Evolutionary conservation across 2,888 invertebrate species (phyloP).

Genomic region (Macroteleia sp.): DNA sequence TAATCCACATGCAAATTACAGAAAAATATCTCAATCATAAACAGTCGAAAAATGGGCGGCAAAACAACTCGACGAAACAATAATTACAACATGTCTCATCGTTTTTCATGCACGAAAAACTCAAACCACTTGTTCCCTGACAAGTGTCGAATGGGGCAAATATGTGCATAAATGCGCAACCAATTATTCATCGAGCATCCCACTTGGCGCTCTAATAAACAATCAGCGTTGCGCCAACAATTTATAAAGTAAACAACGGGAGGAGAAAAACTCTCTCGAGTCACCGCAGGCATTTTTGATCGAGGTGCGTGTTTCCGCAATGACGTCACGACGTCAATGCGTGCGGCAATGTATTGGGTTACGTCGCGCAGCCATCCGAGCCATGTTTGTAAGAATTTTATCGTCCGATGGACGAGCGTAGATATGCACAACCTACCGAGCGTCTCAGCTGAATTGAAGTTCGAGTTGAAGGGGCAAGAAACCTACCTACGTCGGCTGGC

Average conservation of each 20-base stretch:
- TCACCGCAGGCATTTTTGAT: conserved; percentile 24
- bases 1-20: too few species aligned
- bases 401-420: conserved; percentile 41
- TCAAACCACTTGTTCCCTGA: not conserved
- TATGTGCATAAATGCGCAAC: conserved; percentile 8
- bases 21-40: too few species aligned
- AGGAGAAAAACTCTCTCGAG: not conserved
- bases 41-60: too few species aligned
- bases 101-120: too few species aligned
- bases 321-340: conserved; percentile 6
- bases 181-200: conserved; percentile 26
- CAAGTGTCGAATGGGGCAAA: conserved; percentile 8
- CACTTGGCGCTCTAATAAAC: conserved; percentile 23
- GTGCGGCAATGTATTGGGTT: conserved; percentile 9
- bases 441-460: conserved; percentile 41
- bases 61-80: too few species aligned
- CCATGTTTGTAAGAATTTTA: conserved; percentile 44
- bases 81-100: too few species aligned
- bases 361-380: conserved; percentile 5
- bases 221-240: too few species aligned
- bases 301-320: conserved; percentile 5
- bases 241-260: conserved; percentile 6
- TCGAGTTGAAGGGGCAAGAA: conserved; percentile 49
- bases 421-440: conserved; percentile 26
- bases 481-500: conserved; percentile 32